Base-by-base conservation (phyloP, 1,140 invertebrate species). In the Tachypleus tridentatus region DNA sequence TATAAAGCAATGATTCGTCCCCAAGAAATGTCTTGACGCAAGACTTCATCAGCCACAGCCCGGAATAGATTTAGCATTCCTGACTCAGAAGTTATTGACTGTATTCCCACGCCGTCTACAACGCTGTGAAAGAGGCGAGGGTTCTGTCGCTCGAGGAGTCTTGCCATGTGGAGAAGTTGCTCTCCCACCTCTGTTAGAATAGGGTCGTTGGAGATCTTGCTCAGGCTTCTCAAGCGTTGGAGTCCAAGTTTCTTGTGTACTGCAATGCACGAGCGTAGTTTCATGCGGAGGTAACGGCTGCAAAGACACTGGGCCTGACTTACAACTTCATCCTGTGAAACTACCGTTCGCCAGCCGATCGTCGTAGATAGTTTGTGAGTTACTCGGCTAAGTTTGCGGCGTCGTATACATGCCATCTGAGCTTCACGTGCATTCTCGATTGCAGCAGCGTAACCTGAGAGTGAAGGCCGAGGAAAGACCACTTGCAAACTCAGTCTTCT, bases 1-100 rank as follows among this genome's bases (percentile, higher is more conserved):
- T 82, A 86, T 11, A 87, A 72, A 0, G 86, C 83, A 3, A 86
- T 81, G n/a, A 88, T 80, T 75, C 85, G 84, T 53, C 82, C 81
- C 85, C 85, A 87, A 1, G 80, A 84, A 51, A 85, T 81, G 59
- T 66, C 29, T 4, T 62, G 29, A 70, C 77, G 78, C 57, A 85
- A 80, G 4, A 86, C 75, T 58, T 85, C 82, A 3, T 80, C 77
- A 3, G 82, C 83, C 3, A 87, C 79, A 3, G 82, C 79, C 3
- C 78, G 77, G 3, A 87, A 71, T 0, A 85, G 75, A 49, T 80
- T 74, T 6, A 76, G 77, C 3, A 82, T 77, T 0, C 79, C 78
- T 67, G 84, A 78, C 63, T 83, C 83, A 3, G 79, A 77, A 0
- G 80, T 79, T 48, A 73, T 63, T 10, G 73, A 70, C 53, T 65